phyloP scores from a whole-genome alignment of 2,797 vertebrate species.

The Setipinna tenuifilis region DNA sequence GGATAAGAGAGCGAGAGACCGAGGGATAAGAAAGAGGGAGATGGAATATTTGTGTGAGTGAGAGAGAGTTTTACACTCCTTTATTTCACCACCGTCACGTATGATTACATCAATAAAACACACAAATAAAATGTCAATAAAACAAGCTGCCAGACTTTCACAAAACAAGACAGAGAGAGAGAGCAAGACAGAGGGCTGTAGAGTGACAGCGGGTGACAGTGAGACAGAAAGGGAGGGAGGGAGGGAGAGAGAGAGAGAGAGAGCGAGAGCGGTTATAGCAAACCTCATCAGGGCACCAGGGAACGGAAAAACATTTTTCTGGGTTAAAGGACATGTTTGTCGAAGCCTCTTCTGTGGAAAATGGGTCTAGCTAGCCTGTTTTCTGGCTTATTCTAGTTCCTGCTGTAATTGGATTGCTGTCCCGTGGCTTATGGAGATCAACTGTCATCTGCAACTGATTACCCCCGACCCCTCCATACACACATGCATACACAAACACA shows the following conservation, averaged over 20 bases:
- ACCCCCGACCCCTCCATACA: not conserved
- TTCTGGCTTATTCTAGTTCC: not conserved
- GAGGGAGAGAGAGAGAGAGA: not conserved
- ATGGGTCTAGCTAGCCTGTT: not conserved
- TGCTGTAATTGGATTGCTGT: conserved; percentile 51
- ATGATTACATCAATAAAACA: no score
- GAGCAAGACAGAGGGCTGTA: no score
- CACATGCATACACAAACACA: not conserved
- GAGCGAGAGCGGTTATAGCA: conserved; percentile 11
- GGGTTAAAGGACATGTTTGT: not conserved
- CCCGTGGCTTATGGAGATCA: conserved; percentile 44
- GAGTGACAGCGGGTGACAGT: no score
- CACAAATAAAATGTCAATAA: no score
- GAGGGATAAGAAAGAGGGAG: no score
- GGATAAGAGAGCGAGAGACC: no score
- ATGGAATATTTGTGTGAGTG: no score
- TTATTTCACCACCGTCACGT: no score
- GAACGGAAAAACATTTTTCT: not conserved
- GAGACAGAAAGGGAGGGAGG: not conserved
- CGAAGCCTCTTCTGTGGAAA: not conserved
- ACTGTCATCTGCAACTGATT: conserved; percentile 54
- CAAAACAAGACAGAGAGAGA: no score
- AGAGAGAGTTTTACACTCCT: no score
- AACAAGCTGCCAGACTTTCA: no score
- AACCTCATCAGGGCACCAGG: not conserved